Evolutionary conservation across 1,140 invertebrate species (phyloP).

Genomic region (Trichonephila clavata): DNA sequence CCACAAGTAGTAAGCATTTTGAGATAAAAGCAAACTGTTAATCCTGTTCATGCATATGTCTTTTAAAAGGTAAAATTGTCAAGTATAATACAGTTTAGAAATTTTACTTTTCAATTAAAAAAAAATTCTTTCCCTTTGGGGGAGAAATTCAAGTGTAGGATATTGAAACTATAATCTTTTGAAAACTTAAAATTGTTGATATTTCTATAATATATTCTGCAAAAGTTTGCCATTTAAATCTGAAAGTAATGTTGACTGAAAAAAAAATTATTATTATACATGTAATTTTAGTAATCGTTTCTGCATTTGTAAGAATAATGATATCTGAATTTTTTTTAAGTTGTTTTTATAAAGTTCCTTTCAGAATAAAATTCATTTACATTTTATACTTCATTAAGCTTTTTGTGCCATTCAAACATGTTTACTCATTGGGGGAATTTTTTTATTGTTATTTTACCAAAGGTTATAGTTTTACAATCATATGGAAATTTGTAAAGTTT

Average conservation of each 20-base stretch:
- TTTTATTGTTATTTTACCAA: conserved; percentile 42
- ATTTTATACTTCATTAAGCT: conserved; percentile 25
- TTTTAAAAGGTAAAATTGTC: not conserved
- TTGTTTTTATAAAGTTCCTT: conserved; percentile 36
- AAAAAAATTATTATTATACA: too few species aligned
- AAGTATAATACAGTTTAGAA: not conserved
- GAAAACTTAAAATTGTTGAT: too few species aligned
- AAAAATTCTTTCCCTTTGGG: not conserved
- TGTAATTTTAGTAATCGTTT: too few species aligned
- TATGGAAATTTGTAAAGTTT: conserved; percentile 36
- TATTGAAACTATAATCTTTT: too few species aligned
- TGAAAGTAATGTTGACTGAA: too few species aligned
- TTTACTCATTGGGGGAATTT: conserved; percentile 14
- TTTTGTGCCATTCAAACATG: conserved; percentile 40
- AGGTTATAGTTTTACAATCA: conserved; percentile 14
- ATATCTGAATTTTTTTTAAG: too few species aligned
- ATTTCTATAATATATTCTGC: too few species aligned
- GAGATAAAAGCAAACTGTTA: not conserved
- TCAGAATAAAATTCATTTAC: not conserved
- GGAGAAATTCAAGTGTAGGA: too few species aligned
- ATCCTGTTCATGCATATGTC: not conserved
- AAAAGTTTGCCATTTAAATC: too few species aligned
- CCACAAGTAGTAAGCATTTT: not conserved
- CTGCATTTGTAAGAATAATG: not conserved
- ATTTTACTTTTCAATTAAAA: not conserved